Evolutionary conservation across 2,113 vertebrate species (phyloP), one percentile per base, ranked within the genome.

Genomic region (Poicephalus gulielmi): DNA sequence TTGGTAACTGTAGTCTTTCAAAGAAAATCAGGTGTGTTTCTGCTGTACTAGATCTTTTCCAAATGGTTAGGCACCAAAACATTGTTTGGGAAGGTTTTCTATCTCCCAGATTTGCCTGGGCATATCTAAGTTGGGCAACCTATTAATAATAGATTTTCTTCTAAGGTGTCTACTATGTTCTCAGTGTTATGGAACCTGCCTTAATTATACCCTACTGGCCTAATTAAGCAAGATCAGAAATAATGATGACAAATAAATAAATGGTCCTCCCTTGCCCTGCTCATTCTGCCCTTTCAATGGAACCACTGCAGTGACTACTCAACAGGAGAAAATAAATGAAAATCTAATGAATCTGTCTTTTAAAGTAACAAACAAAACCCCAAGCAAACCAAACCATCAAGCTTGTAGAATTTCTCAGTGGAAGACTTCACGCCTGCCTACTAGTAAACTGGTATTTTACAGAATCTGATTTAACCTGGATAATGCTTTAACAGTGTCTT

Each of bases 401-500:
- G 78, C 71, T 83, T 91, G 80, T 5, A 84, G 83, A 46, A 83
- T 94, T 93, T 73, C 67, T 77, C 53, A 37, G 85, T 82, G 86
- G 90, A 93, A 94, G 83, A 82, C 88, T 97, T 96, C 77, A 91
- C 28, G 28, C 94, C 95, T 97, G 80, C 83, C 95, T 92, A 57
- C 90, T 95, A 80, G 71, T 89, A 75, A 94, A 67, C 91, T 9
- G 10, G 50, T 91, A 86, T 86, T 92, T 91, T 86, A 67, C 4
- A 6, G 67, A 92, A 81, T 79, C 28, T 92, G 95, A 96, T 96
- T 94, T 95, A 97, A 96, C 94, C 90, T 95, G 90, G 84, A 94
- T 96, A 95, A 96, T 97, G 94, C 95, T 97, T 97, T 92, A 96
- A 84, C 92, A 71, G 66, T 95, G 92, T 96, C 94, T 96, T 97